These are phyloP conservation scores for Allygus modestus DNA, from an alignment of 2,888 invertebrate species.

Conservation along the genomic window DNA sequence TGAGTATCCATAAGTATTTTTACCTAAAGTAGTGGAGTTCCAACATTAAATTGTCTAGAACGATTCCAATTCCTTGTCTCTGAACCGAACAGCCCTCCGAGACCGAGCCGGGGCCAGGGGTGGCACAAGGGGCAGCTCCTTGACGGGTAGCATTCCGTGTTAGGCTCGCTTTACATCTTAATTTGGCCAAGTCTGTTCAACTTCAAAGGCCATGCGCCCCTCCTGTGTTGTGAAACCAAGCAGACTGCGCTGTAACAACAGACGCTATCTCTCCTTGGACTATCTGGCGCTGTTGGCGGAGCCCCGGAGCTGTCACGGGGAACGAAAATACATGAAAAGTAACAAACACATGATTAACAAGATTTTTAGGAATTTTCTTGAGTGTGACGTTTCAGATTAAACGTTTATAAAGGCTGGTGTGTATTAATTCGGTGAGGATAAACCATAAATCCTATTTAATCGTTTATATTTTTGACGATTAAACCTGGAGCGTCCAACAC, in stretches of 20 bases:
- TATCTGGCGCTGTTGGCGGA: background rate
- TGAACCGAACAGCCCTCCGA: background rate
- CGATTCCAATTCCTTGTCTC: no score
- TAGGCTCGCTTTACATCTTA: slow-evolving; percentile 44
- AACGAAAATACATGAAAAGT: slow-evolving; percentile 1
- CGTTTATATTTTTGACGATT: no score
- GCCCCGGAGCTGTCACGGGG: background rate
- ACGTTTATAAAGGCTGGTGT: no score
- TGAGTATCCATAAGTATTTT: no score
- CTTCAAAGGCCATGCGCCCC: slow-evolving; percentile 50
- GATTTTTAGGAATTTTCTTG: no score
- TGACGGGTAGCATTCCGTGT: background rate
- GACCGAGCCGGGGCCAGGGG: background rate
- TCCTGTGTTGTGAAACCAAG: slow-evolving; percentile 43
- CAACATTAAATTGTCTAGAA: no score
- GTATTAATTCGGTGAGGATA: no score
- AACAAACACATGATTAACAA: background rate
- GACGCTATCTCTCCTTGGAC: background rate
- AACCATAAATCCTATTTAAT: no score
- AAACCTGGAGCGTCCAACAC: no score
- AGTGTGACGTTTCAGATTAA: no score
- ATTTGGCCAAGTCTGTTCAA: slow-evolving; percentile 58
- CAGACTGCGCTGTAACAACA: slow-evolving; percentile 23
- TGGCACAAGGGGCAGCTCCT: background rate
- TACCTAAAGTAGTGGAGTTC: no score